Conservation (phyloP, 64 coral and sea anemone genomes). For the Stylophora pistillata region DNA sequence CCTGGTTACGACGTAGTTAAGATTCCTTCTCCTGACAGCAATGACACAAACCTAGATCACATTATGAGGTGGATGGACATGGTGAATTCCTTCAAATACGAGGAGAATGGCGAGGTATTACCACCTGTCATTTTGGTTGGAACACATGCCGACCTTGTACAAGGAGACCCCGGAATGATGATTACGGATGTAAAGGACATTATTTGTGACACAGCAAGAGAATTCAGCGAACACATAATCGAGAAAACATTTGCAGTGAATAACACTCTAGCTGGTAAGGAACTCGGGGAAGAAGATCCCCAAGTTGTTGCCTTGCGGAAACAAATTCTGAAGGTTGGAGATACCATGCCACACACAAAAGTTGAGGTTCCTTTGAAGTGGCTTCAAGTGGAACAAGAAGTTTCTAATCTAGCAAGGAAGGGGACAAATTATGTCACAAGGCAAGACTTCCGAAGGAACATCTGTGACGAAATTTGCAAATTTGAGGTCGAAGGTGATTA, state of each 20-base stretch:
- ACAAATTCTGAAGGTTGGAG: background rate
- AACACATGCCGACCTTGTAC: background rate
- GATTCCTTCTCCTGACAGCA: background rate
- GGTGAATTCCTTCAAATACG: background rate
- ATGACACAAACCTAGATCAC: background rate
- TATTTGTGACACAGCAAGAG: background rate
- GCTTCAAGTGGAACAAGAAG: background rate
- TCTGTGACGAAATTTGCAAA: background rate
- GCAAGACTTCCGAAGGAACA: background rate
- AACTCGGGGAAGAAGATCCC: background rate
- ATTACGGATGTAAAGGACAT: background rate
- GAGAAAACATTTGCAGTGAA: background rate
- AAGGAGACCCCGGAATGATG: background rate
- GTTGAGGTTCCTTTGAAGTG: background rate
- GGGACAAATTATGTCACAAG: background rate
- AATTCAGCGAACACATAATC: background rate
- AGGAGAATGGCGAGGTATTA: background rate
- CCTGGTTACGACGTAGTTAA: no score
- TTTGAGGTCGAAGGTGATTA: background rate
- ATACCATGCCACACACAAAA: background rate
- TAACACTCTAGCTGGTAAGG: background rate
- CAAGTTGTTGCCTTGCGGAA: background rate
- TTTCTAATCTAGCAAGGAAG: background rate
- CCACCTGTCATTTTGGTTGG: conserved; percentile 2
- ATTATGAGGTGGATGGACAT: conserved; percentile 5